A percentile compares a stretch with the other conserved stretches of the same genome.
These are phyloP conservation scores for Danio kyathit DNA, from an alignment of 2,797 vertebrate species.

Conservation along the genomic window DNA sequence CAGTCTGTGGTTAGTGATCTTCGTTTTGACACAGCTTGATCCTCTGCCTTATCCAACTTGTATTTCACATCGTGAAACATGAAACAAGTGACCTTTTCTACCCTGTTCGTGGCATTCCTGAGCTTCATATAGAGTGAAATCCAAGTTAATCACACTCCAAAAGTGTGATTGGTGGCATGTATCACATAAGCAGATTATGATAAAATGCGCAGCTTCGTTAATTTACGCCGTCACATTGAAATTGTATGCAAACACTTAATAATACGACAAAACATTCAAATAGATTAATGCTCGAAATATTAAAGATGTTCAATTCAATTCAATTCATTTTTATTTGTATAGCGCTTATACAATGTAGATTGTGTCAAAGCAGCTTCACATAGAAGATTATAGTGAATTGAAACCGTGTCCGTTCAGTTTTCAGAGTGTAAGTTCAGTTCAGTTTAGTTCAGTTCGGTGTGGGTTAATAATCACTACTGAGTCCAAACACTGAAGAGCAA, in stretches of 20 bases:
- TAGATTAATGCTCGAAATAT: not conserved
- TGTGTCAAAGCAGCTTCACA: too few relatives aligned
- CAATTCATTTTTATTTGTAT: too few relatives aligned
- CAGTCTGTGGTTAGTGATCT: slow-evolving; percentile 43
- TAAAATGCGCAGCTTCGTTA: not conserved
- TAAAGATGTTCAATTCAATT: too few relatives aligned
- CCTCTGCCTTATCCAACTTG: slow-evolving; percentile 53
- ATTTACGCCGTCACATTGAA: not conserved
- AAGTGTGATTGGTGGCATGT: slow-evolving; percentile 1
- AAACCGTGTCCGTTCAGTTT: too few relatives aligned
- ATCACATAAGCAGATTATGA: not conserved
- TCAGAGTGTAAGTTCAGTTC: too few relatives aligned
- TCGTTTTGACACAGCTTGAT: slow-evolving; percentile 48
- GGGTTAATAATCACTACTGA: too few relatives aligned
- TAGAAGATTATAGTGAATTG: too few relatives aligned
- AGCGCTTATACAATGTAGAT: too few relatives aligned
- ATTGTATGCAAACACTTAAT: too few relatives aligned
- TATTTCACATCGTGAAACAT: slow-evolving; percentile 56
- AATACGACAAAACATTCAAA: too few relatives aligned
- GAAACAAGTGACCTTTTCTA: slow-evolving; percentile 50
- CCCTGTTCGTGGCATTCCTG: slow-evolving; percentile 42
- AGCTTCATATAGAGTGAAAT: slow-evolving; percentile 13
- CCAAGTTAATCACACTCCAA: slow-evolving; percentile 19
- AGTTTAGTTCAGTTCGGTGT: too few relatives aligned
- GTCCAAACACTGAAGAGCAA: too few relatives aligned